Conservation (phyloP, 2,797 vertebrate species). For the Danio jaintianensis region DNA sequence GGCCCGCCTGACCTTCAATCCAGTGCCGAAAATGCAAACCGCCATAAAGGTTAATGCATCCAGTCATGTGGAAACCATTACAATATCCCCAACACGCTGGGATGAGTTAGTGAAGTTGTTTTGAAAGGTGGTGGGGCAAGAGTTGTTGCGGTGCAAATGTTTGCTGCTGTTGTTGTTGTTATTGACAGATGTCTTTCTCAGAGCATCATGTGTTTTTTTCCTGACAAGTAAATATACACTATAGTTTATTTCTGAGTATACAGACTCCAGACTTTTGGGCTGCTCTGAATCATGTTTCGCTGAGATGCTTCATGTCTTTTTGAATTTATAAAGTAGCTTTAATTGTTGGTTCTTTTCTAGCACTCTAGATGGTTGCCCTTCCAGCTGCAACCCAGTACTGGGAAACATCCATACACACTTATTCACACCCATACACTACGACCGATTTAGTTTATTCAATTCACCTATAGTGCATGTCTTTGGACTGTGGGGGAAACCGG, state of each 20-base stretch:
- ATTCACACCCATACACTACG: no score
- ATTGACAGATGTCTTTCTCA: background rate
- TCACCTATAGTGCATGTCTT: no score
- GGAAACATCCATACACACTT: no score
- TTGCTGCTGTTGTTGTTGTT: conserved; percentile 1
- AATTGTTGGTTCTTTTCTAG: no score
- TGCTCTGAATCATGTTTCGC: background rate
- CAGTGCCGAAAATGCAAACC: conserved; percentile 41
- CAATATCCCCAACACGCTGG: conserved; percentile 27
- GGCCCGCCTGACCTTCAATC: background rate
- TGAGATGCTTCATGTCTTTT: background rate
- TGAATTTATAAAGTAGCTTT: no score
- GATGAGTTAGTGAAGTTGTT: conserved; percentile 32
- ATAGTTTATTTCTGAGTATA: conserved; percentile 13
- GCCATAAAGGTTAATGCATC: conserved; percentile 27
- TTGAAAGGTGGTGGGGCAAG: conserved; percentile 15
- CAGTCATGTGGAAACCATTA: conserved; percentile 23
- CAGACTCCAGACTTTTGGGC: background rate
- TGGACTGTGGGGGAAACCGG: no score
- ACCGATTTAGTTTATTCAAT: no score
- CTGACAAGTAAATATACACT: background rate
- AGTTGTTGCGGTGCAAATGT: conserved; percentile 16
- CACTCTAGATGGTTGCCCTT: no score
- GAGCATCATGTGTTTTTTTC: background rate
- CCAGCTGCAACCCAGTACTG: no score